These are phyloP conservation scores for Eubasilissa regina DNA, from an alignment of 1,140 invertebrate species.

Conservation along the genomic window DNA sequence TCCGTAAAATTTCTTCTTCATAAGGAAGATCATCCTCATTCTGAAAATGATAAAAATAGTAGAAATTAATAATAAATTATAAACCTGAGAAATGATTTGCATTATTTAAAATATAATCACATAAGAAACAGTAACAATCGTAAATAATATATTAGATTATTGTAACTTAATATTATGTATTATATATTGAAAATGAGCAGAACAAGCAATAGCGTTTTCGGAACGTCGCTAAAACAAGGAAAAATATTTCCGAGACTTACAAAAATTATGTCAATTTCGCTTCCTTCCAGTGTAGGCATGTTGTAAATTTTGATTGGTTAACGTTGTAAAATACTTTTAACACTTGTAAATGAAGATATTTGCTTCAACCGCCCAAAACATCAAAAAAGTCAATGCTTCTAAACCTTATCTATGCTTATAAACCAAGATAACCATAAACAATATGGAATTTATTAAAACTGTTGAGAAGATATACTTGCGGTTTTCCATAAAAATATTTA, in stretches of 20 bases:
- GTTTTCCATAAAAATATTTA: too few species aligned
- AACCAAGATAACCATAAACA: too few species aligned
- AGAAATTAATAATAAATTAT: too few species aligned
- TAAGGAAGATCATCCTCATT: slow-evolving; percentile 96
- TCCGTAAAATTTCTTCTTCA: slow-evolving; percentile 98
- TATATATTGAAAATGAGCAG: background rate
- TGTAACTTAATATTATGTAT: background rate
- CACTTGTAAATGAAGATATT: background rate
- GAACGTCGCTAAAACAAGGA: background rate
- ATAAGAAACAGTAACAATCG: too few species aligned
- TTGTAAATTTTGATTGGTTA: slow-evolving; percentile 47
- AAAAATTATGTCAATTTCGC: slow-evolving; percentile 70
- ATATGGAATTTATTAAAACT: too few species aligned
- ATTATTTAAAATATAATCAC: too few species aligned
- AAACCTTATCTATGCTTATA: too few species aligned
- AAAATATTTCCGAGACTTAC: slow-evolving; percentile 64
- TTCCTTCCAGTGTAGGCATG: slow-evolving; percentile 69
- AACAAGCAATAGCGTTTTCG: background rate
- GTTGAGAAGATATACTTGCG: too few species aligned
- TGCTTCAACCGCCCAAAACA: too few species aligned
- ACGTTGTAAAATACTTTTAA: background rate
- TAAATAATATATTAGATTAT: background rate
- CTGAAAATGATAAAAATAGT: slow-evolving; percentile 69
- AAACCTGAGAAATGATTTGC: too few species aligned
- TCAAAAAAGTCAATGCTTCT: too few species aligned